These are phyloP conservation scores for Petrosia ficiformis DNA, from an alignment of 37 sponge, comb jelly and placozoan genomes.

Conservation along the genomic window DNA sequence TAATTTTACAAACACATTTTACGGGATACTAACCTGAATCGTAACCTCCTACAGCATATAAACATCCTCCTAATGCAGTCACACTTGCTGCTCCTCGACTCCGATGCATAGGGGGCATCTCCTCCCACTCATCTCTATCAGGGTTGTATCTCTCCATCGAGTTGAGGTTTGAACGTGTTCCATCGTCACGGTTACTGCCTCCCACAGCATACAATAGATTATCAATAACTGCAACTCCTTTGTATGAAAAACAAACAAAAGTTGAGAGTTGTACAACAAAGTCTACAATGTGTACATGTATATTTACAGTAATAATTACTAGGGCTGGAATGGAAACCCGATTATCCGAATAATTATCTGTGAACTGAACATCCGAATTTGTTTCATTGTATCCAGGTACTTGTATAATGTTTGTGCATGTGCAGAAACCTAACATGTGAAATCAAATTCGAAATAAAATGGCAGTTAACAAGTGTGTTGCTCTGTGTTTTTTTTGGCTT, in stretches of 20 bases:
- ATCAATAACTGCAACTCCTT: slow-evolving; percentile 87
- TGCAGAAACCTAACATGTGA: too few species aligned
- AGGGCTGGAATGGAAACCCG: too few species aligned
- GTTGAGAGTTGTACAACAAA: too few species aligned
- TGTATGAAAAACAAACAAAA: neutral
- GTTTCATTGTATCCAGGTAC: too few species aligned
- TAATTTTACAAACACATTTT: too few species aligned
- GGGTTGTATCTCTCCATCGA: slow-evolving; percentile 90
- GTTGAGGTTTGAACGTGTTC: slow-evolving; percentile 87
- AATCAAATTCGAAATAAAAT: neutral
- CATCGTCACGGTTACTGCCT: slow-evolving; percentile 86
- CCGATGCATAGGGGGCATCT: slow-evolving; percentile 89
- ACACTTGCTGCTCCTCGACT: slow-evolving; percentile 85
- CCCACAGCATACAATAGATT: slow-evolving; percentile 86
- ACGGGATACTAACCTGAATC: slow-evolving; percentile 71
- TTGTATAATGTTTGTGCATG: too few species aligned
- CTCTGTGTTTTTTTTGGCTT: neutral
- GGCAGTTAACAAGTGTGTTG: too few species aligned
- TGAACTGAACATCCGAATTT: too few species aligned
- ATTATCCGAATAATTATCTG: too few species aligned
- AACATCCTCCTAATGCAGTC: slow-evolving; percentile 73
- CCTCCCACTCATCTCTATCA: slow-evolving; percentile 85
- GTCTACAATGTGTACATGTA: too few species aligned
- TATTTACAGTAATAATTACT: too few species aligned
- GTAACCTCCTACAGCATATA: slow-evolving; percentile 89